These are phyloP conservation scores for Drosophila vallismaia DNA, from an alignment of 2,888 invertebrate genomes.

Conservation along the genomic window DNA sequence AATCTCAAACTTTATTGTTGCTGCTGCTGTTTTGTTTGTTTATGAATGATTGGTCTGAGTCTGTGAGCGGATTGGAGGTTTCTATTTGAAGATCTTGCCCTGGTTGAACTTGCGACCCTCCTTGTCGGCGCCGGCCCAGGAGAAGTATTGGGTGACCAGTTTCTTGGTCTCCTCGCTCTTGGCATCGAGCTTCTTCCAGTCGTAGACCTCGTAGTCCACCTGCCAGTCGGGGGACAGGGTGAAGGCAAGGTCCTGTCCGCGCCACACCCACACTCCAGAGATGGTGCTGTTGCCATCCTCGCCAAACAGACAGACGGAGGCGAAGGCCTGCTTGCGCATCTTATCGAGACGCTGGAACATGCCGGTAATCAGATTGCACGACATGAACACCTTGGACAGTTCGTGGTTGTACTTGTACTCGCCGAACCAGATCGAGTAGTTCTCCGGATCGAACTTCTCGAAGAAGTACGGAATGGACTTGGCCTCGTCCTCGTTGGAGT, in stretches of 20 bases:
- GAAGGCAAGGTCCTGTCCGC: constrained; percentile 97
- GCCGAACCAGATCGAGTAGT: constrained; percentile 98
- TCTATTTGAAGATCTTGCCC: constrained; percentile 99
- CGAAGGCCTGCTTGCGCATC: constrained; percentile 98
- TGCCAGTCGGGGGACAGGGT: constrained; percentile 96
- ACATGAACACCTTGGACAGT: constrained; percentile 97
- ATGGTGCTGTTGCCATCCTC: constrained; percentile 95
- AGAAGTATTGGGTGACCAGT: constrained; percentile 94
- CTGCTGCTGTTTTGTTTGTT: constrained; percentile 17
- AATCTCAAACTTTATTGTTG: constrained; percentile 56
- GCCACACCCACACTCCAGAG: constrained; percentile 99
- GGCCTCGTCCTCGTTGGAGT: constrained; percentile 97
- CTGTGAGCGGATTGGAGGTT: constrained; percentile 11
- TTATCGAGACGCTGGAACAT: constrained; percentile 99
- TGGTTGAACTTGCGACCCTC: constrained; percentile 97
- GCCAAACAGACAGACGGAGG: constrained; percentile 96
- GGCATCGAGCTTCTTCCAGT: constrained; percentile 97
- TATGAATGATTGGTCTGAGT: constrained; percentile 9
- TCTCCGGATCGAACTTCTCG: constrained; percentile 97
- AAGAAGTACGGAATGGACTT: constrained; percentile 99
- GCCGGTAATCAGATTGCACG: constrained; percentile 98
- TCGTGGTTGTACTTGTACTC: constrained; percentile 99
- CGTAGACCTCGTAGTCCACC: constrained; percentile 98
- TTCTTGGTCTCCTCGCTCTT: constrained; percentile 91
- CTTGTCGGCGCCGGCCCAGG: constrained; percentile 94